phyloP scores from a whole-genome alignment of 2,113 vertebrate genomes.

The Passerina amoena region DNA sequence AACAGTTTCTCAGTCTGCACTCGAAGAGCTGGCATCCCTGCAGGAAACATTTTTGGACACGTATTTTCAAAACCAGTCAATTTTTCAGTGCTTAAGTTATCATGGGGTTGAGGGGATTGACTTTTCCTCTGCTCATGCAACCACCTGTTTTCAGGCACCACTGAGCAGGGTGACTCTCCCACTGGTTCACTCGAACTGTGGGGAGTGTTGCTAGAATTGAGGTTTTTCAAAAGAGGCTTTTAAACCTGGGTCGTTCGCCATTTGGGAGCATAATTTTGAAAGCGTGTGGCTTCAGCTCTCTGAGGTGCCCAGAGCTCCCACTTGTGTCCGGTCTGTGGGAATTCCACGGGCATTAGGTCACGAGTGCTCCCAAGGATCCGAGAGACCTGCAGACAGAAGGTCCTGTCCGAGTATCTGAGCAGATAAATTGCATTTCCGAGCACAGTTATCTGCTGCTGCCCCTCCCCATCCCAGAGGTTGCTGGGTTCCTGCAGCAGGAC shows the following conservation, averaged over 20 bases:
- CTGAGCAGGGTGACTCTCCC: not conserved
- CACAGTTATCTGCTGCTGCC: not conserved
- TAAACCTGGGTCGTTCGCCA: not conserved
- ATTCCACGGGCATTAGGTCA: fast-evolving
- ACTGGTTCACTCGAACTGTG: fast-evolving
- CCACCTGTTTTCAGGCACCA: not conserved
- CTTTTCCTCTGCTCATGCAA: not conserved
- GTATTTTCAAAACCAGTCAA: not conserved
- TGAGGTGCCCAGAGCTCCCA: not conserved
- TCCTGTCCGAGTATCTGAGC: not conserved
- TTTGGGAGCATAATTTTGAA: not conserved
- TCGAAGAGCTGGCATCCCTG: not conserved
- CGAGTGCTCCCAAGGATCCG: not conserved
- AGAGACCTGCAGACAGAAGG: not conserved
- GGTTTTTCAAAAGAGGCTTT: not conserved
- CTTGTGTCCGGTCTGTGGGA: not conserved
- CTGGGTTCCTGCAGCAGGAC: not conserved
- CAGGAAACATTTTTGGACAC: not conserved
- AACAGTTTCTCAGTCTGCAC: not conserved
- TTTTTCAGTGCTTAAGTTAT: not conserved
- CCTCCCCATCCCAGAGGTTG: not conserved
- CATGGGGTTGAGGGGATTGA: fast-evolving
- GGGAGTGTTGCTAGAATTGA: not conserved
- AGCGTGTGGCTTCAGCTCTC: not conserved
- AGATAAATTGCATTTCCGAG: not conserved